Conservation (phyloP, 2,113 vertebrate genomes). For the Coreoperca whiteheadi region DNA sequence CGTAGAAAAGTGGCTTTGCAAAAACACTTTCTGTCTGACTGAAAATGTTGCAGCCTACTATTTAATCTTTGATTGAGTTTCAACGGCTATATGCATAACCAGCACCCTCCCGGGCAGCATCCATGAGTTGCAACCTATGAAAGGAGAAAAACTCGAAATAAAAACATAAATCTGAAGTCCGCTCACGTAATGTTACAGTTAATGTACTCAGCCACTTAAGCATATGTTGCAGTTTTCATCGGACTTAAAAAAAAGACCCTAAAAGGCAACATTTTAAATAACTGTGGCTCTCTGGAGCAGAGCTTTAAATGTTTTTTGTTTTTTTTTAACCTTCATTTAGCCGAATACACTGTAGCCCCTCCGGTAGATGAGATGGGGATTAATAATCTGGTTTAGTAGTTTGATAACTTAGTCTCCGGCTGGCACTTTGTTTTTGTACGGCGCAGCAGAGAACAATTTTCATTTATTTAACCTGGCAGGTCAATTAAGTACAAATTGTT, state of each 20-base stretch:
- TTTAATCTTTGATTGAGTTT: conserved; percentile 7
- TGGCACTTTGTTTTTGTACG: conserved; percentile 21
- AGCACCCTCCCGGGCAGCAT: neutral
- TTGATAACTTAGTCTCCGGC: conserved; percentile 4
- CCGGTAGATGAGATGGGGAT: conserved; percentile 22
- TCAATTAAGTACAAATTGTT: conserved; percentile 45
- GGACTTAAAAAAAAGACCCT: neutral
- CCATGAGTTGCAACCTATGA: neutral
- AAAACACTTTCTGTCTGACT: neutral
- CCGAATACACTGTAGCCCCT: conserved; percentile 8
- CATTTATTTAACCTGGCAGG: conserved; percentile 59
- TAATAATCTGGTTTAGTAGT: conserved; percentile 36
- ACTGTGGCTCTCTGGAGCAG: neutral
- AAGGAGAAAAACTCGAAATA: neutral
- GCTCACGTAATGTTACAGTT: neutral
- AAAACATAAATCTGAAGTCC: conserved; percentile 14
- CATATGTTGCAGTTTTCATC: neutral
- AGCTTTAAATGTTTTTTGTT: conserved; percentile 1
- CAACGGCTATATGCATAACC: neutral
- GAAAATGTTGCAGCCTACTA: neutral
- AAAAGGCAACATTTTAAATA: neutral
- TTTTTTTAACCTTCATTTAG: conserved; percentile 30
- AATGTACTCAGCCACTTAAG: conserved; percentile 13
- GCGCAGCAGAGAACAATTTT: conserved; percentile 37
- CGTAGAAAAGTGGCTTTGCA: neutral